Conservation (phyloP, 2,113 vertebrate genomes). For the Entomyzon cyanotis region DNA sequence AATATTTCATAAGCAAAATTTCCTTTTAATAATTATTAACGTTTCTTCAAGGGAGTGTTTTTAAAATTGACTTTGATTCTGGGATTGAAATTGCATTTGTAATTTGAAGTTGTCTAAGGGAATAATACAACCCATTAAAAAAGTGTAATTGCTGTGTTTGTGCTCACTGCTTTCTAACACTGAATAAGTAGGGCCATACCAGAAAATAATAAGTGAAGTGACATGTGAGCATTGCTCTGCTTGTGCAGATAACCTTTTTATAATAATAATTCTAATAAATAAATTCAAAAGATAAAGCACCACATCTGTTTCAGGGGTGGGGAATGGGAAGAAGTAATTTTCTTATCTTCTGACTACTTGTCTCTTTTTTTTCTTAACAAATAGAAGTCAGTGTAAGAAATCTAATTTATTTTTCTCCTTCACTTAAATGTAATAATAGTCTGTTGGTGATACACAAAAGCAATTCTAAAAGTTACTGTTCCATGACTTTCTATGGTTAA, state of each 20-base stretch:
- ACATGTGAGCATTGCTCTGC: not conserved
- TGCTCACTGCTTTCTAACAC: not conserved
- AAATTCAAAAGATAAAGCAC: not conserved
- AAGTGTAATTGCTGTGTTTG: not conserved
- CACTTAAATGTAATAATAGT: not conserved
- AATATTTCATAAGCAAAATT: not conserved
- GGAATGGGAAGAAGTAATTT: not conserved
- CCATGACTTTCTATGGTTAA: not conserved
- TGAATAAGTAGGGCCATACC: not conserved
- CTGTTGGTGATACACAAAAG: not conserved
- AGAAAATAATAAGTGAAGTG: not conserved
- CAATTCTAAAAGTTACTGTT: not conserved
- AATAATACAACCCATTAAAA: not conserved
- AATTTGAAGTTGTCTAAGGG: not conserved
- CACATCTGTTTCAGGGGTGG: fast-evolving
- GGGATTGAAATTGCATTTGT: not conserved
- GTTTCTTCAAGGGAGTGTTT: not conserved
- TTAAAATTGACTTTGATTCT: not conserved
- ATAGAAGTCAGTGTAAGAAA: not conserved
- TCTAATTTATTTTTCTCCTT: not conserved
- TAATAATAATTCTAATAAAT: not conserved
- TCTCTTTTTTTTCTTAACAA: not conserved
- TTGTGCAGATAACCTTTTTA: not conserved
- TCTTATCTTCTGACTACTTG: not conserved
- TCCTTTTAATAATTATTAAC: not conserved